Percentiles rank a stretch among this genome's conserved stretches.
These are phyloP conservation scores for Conus betulinus DNA, from an alignment of 1,140 invertebrate genomes.

Conservation along the genomic window DNA sequence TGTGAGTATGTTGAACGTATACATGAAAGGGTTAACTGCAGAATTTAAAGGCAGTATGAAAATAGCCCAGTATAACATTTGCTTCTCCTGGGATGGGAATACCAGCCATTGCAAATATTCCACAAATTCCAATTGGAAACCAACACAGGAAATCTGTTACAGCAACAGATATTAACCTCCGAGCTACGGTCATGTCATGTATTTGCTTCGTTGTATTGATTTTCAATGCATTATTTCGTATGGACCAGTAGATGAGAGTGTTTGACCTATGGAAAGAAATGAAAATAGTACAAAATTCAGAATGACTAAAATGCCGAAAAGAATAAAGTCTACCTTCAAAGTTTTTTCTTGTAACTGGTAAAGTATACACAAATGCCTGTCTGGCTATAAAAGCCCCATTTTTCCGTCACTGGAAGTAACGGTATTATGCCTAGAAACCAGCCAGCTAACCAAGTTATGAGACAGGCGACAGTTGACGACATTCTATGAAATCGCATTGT, in stretches of 20 bases:
- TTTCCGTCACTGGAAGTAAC: background rate
- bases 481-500: background rate
- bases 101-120: background rate
- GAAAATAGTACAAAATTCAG: background rate
- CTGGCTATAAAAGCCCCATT: background rate
- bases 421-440: background rate
- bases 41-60: too few species aligned
- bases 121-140: too few species aligned
- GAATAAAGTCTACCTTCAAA: background rate
- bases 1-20: too few species aligned
- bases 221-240: background rate
- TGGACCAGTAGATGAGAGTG: background rate
- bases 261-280: background rate
- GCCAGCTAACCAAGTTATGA: background rate
- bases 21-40: too few species aligned
- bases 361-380: background rate
- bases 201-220: too few species aligned
- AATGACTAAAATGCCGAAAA: background rate
- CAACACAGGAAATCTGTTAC: too few species aligned
- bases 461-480: background rate
- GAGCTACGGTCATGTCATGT: too few species aligned
- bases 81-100: too few species aligned
- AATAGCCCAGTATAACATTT: too few species aligned
- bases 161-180: too few species aligned
- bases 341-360: background rate